Conservation (phyloP, 2,113 vertebrate species). For the Sorex fumeus region DNA sequence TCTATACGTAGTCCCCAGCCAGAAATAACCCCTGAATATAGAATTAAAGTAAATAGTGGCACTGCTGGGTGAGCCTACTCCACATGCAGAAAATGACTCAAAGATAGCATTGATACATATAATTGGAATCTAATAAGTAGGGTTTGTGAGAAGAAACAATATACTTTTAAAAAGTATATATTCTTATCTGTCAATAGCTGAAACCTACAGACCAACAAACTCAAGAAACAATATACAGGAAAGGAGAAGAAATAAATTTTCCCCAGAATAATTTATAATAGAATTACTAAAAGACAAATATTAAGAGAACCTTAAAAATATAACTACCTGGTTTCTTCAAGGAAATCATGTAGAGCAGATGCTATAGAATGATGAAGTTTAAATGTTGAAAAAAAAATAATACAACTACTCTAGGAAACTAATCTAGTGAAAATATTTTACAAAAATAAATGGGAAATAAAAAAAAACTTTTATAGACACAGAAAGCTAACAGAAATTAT, state of each 20-base stretch:
- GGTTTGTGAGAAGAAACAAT: background rate
- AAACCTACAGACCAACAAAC: background rate
- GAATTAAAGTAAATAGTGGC: background rate
- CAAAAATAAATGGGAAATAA: slow-evolving; percentile 18
- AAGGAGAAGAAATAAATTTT: background rate
- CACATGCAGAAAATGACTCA: background rate
- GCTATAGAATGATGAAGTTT: background rate
- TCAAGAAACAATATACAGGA: background rate
- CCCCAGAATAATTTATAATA: background rate
- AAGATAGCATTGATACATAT: background rate
- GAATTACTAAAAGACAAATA: background rate
- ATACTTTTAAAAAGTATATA: slow-evolving; percentile 8
- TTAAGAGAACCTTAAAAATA: background rate
- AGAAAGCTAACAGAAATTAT: background rate
- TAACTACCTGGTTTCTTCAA: too few relatives aligned
- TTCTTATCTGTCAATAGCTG: slow-evolving; percentile 2
- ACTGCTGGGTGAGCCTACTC: too few relatives aligned
- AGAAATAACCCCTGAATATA: too few relatives aligned
- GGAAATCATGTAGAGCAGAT: too few relatives aligned
- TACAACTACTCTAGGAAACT: background rate
- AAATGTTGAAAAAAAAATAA: background rate
- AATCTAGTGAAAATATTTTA: background rate
- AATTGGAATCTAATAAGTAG: background rate
- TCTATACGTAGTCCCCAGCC: too few relatives aligned
- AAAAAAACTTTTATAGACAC: background rate